These are phyloP conservation scores for Sminthurides aquaticus DNA, from an alignment of 2,888 invertebrate genomes.

Conservation along the genomic window DNA sequence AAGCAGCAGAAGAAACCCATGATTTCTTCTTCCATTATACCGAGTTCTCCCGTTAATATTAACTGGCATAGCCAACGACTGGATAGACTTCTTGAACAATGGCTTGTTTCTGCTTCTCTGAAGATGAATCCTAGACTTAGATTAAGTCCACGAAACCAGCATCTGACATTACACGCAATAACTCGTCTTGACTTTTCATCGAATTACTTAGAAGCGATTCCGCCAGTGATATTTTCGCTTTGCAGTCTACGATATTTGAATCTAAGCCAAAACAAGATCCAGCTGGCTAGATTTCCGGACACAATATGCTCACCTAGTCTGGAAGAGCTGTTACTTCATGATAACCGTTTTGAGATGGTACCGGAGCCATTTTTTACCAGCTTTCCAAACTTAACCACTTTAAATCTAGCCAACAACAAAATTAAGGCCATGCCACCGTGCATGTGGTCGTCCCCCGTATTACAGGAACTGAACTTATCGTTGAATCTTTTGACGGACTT, in stretches of 20 bases:
- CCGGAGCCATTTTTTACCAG: constrained; percentile 70
- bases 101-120: constrained; percentile 75
- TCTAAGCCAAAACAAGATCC: constrained; percentile 80
- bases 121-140: constrained; percentile 76
- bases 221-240: constrained; percentile 73
- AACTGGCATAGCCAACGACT: constrained; percentile 84
- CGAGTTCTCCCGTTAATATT: constrained; percentile 50
- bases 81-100: constrained; percentile 62
- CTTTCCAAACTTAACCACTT: constrained; percentile 65
- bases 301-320: constrained; percentile 60
- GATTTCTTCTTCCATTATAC: constrained; percentile 36
- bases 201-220: constrained; percentile 73
- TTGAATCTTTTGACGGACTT: constrained; percentile 78
- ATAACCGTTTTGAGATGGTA: constrained; percentile 75
- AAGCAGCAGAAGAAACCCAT: constrained; percentile 36
- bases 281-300: constrained; percentile 52
- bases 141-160: constrained; percentile 58
- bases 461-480: constrained; percentile 80
- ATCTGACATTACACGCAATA: constrained; percentile 76
- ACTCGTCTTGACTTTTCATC: constrained; percentile 88
- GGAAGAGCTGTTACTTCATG: constrained; percentile 85
- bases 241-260: constrained; percentile 75
- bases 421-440: constrained; percentile 70
- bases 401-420: constrained; percentile 93
- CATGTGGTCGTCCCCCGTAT: constrained; percentile 76